phyloP scores from a whole-genome alignment of 2,888 invertebrate species.

The Lepetodrilus schrolli region DNA sequence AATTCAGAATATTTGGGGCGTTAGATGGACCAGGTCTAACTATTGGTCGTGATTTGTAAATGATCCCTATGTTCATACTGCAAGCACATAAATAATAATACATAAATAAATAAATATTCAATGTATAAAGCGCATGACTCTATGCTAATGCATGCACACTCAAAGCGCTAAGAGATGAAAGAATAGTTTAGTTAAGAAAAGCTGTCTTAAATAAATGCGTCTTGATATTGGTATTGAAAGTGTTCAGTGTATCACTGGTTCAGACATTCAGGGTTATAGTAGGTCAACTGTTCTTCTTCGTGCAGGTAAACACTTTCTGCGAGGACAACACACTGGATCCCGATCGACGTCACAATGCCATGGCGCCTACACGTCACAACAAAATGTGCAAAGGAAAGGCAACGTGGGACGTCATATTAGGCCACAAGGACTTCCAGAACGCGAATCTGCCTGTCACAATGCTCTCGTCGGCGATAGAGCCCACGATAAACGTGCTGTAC shows the following conservation, averaged over 20 bases:
- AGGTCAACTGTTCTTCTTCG: background rate
- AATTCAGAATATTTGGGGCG: no score
- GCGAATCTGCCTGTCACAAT: background rate
- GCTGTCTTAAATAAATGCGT: background rate
- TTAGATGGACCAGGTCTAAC: no score
- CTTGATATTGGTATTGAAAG: background rate
- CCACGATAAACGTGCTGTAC: background rate
- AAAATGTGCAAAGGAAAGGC: background rate
- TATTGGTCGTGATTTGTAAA: no score
- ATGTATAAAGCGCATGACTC: no score
- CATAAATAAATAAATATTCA: no score
- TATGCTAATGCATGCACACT: no score
- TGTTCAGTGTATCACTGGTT: background rate
- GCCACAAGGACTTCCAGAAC: background rate
- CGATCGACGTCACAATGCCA: background rate
- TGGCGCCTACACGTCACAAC: slow-evolving; percentile 16
- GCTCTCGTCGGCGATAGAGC: background rate
- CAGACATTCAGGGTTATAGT: background rate
- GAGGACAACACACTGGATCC: slow-evolving; percentile 3
- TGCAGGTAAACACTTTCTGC: background rate
- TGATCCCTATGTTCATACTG: no score
- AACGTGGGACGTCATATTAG: slow-evolving; percentile 3
- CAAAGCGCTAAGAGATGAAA: no score
- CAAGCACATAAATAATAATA: no score
- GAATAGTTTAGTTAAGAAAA: no score